phyloP scores from a whole-genome alignment of 2,797 vertebrate genomes.

The Sternotherus odoratus region DNA sequence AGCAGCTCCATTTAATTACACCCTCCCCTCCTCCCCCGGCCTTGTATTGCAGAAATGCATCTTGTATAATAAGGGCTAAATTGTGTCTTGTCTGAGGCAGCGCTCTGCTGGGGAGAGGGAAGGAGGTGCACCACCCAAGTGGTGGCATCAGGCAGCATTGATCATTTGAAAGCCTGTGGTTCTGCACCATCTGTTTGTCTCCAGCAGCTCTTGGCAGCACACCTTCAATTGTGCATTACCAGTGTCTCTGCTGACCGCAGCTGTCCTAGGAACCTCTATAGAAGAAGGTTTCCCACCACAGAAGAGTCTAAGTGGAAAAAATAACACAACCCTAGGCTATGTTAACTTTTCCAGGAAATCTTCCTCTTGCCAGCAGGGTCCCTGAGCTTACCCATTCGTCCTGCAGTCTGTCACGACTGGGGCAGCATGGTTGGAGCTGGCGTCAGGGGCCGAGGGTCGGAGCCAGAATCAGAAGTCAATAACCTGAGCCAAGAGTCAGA shows the following conservation, averaged over 20 bases:
- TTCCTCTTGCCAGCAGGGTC: background rate
- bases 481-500: too few relatives aligned
- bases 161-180: background rate
- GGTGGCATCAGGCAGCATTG: background rate
- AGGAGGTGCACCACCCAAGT: background rate
- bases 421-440: background rate
- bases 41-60: background rate
- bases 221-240: background rate
- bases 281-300: background rate
- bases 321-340: background rate
- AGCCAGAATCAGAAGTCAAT: background rate
- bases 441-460: background rate
- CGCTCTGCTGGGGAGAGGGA: background rate
- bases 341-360: background rate
- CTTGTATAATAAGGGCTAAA: background rate
- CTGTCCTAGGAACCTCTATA: background rate
- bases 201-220: background rate
- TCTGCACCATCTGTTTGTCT: background rate
- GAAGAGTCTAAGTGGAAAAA: background rate
- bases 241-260: background rate
- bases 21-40: too few relatives aligned
- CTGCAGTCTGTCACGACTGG: background rate
- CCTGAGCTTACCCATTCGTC: background rate
- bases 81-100: background rate
- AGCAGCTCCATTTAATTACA: background rate